Conservation (phyloP, 2,113 vertebrate species). For the Dinomys branickii region DNA sequence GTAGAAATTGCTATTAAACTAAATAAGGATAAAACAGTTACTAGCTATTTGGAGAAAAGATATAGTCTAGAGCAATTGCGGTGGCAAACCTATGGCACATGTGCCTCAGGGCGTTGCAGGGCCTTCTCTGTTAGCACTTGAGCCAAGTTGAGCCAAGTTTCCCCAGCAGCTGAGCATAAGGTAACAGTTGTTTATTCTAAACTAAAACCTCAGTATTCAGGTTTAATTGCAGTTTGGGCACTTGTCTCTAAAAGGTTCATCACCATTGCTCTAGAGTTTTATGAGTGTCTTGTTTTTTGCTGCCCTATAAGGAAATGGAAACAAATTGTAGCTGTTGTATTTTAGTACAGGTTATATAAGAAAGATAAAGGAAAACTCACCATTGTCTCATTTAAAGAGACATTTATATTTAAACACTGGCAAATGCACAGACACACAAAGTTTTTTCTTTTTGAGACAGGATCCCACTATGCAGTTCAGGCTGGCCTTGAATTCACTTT, state of each 20-base stretch:
- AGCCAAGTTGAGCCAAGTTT: neutral
- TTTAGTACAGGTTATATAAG: slow-evolving; percentile 46
- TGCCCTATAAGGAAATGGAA: slow-evolving; percentile 48
- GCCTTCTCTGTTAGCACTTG: neutral
- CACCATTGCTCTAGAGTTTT: neutral
- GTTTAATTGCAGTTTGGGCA: neutral
- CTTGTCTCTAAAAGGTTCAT: neutral
- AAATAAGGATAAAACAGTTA: neutral
- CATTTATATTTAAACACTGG: slow-evolving; percentile 41
- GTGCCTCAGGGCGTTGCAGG: neutral
- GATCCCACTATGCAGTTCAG: no score
- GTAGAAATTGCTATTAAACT: slow-evolving; percentile 34
- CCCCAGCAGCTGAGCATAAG: neutral
- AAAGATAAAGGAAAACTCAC: neutral
- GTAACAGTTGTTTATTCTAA: neutral
- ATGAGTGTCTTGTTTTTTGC: slow-evolving; percentile 42
- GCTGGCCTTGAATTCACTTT: no score
- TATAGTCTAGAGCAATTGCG: neutral
- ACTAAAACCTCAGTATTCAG: neutral
- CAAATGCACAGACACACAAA: neutral
- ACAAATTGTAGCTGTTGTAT: slow-evolving; percentile 8
- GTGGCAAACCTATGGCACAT: neutral
- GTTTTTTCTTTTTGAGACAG: no score
- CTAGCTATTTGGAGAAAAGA: slow-evolving; percentile 1
- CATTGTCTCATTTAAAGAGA: slow-evolving; percentile 3